Evolutionary conservation across 2,888 invertebrate genomes (phyloP), one percentile per base, ranked within the genome.

Genomic region (Coelopa pilipes): DNA sequence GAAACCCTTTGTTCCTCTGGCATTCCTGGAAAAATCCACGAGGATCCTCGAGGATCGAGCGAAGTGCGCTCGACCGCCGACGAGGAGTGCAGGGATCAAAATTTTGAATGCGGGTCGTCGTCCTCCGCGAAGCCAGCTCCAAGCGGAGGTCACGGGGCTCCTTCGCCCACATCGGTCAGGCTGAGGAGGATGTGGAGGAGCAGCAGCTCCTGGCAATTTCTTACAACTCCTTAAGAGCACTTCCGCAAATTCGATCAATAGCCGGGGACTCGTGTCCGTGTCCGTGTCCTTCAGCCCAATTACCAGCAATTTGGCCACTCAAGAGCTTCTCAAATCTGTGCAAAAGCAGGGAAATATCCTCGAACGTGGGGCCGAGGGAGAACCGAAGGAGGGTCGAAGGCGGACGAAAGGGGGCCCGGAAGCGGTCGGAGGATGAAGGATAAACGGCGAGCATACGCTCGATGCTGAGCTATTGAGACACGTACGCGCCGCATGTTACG

Each of bases 401-500:
- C 17, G 47, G 1, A 19, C 11, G 49, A 49, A 49, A 46, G 12
- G 17, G 17, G 19, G 55, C 17, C 17, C 55, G 19, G 17, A 17
- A 55, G 55, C 55, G 24, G 19, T n/a, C n/a, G 34, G 34, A 34
- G 34, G 34, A 21, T 0, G n/a, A n/a, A 45, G 24, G 24, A 21
- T 34, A 21, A 62, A 21, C 13, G 19, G 57, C 24, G n/a, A 17
- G 17, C 50, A 34, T 55, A 10, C 17, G 69, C n/a, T 81, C 81
- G 81, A 82, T 81, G 79, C 82, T 81, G 80, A 81, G 81, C 81
- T 83, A 84, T 83, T 84, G 82, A 81, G 82, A 82, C 84, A 85
- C 84, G 85, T 85, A 85, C 82, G 83, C 80, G 78, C 83, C 84
- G 82, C 82, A 85, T 85, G 84, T 82, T 84, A 83, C 84, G 82